Evolutionary conservation across 2,113 vertebrate species (phyloP).

Genomic region (Brachyhypopomus gauderio): DNA sequence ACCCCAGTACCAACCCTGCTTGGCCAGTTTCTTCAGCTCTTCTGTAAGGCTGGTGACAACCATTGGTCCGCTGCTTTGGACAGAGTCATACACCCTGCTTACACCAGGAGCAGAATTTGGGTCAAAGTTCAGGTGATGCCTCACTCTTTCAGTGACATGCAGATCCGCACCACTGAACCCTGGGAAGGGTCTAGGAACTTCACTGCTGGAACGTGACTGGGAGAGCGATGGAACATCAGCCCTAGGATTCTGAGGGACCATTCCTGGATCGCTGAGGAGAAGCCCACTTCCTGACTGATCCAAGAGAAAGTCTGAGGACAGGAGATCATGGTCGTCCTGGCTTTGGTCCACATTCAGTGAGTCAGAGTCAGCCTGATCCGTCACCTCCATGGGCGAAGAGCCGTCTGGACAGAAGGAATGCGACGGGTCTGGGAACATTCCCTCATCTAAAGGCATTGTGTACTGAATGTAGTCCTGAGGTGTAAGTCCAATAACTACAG

Average conservation of each 20-base stretch:
- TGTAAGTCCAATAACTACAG: slow-evolving; percentile 92
- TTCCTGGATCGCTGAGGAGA: slow-evolving; percentile 82
- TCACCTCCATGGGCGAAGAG: slow-evolving; percentile 94
- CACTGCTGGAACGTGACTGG: slow-evolving; percentile 83
- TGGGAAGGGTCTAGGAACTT: slow-evolving; percentile 86
- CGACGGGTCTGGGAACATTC: slow-evolving; percentile 92
- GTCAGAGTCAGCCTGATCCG: slow-evolving; percentile 77
- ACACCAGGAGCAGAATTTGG: slow-evolving; percentile 92
- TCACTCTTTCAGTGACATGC: slow-evolving; percentile 86
- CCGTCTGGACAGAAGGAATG: slow-evolving; percentile 88
- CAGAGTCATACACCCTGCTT: slow-evolving; percentile 92
- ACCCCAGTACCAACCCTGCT: slow-evolving; percentile 99
- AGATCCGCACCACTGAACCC: slow-evolving; percentile 83
- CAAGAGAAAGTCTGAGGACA: slow-evolving; percentile 87
- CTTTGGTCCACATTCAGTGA: slow-evolving; percentile 81
- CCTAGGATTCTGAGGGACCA: slow-evolving; percentile 86
- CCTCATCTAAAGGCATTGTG: slow-evolving; percentile 99
- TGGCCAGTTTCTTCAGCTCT: slow-evolving; percentile 96
- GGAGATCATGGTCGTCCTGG: slow-evolving; percentile 80
- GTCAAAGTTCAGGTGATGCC: slow-evolving; percentile 95
- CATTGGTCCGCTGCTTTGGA: slow-evolving; percentile 93
- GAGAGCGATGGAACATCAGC: slow-evolving; percentile 86
- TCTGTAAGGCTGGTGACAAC: slow-evolving; percentile 95
- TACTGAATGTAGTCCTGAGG: slow-evolving; percentile 99
- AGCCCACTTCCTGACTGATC: slow-evolving; percentile 85